Percentiles rank a stretch among this genome's conserved stretches.
These are phyloP conservation scores for Ceratosolen solmsi DNA, from an alignment of 1,140 invertebrate species.

Conservation along the genomic window DNA sequence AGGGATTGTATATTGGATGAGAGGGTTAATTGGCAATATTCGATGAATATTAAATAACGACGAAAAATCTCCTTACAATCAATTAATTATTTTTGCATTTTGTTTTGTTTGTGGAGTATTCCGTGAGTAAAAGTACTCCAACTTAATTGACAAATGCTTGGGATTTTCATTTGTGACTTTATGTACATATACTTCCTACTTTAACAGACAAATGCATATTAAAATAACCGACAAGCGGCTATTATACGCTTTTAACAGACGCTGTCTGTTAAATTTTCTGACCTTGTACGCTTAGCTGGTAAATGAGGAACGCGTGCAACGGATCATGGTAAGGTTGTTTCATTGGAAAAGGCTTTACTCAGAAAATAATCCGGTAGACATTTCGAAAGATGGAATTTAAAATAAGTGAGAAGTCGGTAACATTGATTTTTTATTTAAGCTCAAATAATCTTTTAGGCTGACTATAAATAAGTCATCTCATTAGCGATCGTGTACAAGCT, in stretches of 20 bases:
- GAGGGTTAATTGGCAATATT: no score
- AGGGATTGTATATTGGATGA: no score
- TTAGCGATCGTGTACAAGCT: not conserved
- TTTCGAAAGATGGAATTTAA: slow-evolving; percentile 20
- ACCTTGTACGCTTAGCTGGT: slow-evolving; percentile 10
- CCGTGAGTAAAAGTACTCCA: not conserved
- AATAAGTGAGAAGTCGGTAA: slow-evolving; percentile 1
- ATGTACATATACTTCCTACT: slow-evolving; percentile 18
- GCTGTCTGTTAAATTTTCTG: slow-evolving; percentile 1
- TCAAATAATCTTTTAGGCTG: slow-evolving; percentile 4
- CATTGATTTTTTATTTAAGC: not conserved
- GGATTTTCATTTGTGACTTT: not conserved
- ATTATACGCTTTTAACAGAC: slow-evolving; percentile 15
- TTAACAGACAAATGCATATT: slow-evolving; percentile 21
- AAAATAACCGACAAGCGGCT: slow-evolving; percentile 6
- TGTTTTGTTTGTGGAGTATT: no score
- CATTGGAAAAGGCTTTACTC: slow-evolving; percentile 4
- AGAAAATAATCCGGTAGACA: slow-evolving; percentile 2
- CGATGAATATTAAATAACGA: no score
- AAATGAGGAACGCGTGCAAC: slow-evolving; percentile 17
- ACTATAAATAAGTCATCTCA: slow-evolving; percentile 9
- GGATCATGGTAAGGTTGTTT: not conserved
- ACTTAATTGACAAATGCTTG: slow-evolving; percentile 12
- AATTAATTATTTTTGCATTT: no score
- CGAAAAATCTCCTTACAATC: no score